Percentiles rank a stretch among this genome's conserved stretches.
Evolutionary conservation across 2,113 vertebrate species (phyloP).

Genomic region (Delphinapterus leucas): DNA sequence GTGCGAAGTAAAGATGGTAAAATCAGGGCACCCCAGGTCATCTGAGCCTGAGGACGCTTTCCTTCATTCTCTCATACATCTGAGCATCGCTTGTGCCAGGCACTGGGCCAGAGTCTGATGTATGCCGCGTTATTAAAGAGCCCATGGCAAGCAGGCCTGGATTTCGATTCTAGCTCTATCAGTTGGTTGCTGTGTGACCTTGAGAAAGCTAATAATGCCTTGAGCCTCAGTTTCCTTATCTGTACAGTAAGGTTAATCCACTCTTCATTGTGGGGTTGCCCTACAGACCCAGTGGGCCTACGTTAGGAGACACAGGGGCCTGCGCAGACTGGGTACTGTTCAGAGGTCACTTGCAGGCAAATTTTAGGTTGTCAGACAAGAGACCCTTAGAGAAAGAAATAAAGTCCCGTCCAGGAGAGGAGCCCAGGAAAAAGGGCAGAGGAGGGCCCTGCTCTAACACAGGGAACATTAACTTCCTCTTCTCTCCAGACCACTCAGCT

Average conservation of each 20-base stretch:
- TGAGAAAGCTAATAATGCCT: background rate
- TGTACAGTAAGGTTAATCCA: background rate
- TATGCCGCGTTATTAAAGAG: background rate
- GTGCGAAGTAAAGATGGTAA: background rate
- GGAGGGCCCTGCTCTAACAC: no score
- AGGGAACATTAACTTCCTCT: conserved; percentile 1
- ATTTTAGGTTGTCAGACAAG: background rate
- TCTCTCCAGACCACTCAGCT: conserved; percentile 59
- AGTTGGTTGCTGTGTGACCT: background rate
- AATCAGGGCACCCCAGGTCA: background rate
- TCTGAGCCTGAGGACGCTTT: background rate
- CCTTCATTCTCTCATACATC: background rate
- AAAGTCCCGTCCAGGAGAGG: background rate
- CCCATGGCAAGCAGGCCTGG: background rate
- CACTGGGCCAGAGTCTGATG: background rate
- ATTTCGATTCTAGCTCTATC: background rate
- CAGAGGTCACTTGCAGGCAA: background rate
- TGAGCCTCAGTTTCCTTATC: background rate
- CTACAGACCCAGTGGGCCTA: background rate
- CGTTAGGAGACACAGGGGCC: background rate
- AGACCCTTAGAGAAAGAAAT: background rate
- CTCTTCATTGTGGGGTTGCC: background rate
- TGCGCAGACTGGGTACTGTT: no score
- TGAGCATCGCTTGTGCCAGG: background rate
- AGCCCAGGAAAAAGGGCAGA: background rate